Percentiles rank a stretch among this genome's conserved stretches.
Evolutionary conservation across 2,888 invertebrate species (phyloP).

Genomic region (Pachliopta kotzebuea): DNA sequence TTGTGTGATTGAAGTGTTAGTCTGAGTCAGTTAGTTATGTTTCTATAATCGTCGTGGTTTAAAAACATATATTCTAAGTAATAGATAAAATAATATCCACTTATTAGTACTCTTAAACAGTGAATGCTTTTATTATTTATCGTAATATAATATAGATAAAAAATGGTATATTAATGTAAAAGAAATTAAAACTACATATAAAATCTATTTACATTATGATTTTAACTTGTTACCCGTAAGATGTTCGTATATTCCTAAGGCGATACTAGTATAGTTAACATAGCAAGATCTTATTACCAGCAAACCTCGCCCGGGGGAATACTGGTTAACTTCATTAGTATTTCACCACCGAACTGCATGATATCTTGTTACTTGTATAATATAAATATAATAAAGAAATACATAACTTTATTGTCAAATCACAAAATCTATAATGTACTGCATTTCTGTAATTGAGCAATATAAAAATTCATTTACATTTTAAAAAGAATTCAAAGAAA

Average conservation of each 20-base stretch:
- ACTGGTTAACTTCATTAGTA: slow-evolving; percentile 78
- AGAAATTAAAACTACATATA: too few species aligned
- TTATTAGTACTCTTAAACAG: too few species aligned
- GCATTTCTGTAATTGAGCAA: neutral
- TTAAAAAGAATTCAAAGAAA: slow-evolving; percentile 9
- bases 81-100: too few species aligned
- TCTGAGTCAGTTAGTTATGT: too few species aligned
- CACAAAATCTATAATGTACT: neutral
- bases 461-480: neutral
- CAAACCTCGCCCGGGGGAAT: slow-evolving; percentile 61
- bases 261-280: slow-evolving; percentile 51
- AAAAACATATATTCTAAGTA: too few species aligned
- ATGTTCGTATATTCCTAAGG: slow-evolving; percentile 7
- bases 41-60: too few species aligned
- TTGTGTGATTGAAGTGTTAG: too few species aligned
- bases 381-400: neutral
- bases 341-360: slow-evolving; percentile 77
- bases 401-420: neutral
- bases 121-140: too few species aligned
- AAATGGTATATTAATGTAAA: too few species aligned
- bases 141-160: too few species aligned
- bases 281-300: slow-evolving; percentile 64
- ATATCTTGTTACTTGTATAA: slow-evolving; percentile 31
- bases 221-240: neutral
- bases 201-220: neutral